A percentile compares a stretch with the other conserved stretches of the same genome.
Evolutionary conservation across 2,113 vertebrate genomes (phyloP).

Genomic region (Puffinus mauretanicus): DNA sequence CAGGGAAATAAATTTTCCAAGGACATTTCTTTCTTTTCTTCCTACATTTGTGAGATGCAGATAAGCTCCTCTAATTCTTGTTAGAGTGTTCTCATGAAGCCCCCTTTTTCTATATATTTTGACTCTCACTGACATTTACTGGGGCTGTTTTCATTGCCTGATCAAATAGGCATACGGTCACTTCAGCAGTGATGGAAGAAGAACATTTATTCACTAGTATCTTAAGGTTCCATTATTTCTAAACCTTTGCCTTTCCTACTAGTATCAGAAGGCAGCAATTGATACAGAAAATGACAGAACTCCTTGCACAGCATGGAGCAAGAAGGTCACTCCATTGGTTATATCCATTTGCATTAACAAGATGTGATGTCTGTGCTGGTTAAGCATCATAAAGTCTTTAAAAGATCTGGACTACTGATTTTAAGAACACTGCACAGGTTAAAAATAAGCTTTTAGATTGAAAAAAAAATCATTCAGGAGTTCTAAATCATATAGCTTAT

Average conservation of each 20-base stretch:
- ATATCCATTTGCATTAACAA: background rate
- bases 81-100: background rate
- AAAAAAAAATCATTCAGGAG: background rate
- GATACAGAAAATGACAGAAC: background rate
- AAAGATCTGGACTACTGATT: background rate
- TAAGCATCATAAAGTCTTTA: background rate
- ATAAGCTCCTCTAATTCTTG: background rate
- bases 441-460: background rate
- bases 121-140: background rate
- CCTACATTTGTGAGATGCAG: background rate
- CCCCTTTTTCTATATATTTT: background rate
- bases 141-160: background rate
- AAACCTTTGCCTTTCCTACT: background rate
- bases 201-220: background rate
- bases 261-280: background rate
- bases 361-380: background rate
- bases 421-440: background rate
- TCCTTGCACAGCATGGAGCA: background rate
- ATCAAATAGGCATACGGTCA: fast-evolving
- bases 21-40: background rate
- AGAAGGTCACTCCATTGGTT: background rate
- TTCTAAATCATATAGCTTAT: background rate
- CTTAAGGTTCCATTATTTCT: background rate
- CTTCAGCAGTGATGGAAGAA: background rate
- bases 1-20: background rate